Evolutionary conservation across 2,888 invertebrate genomes (phyloP).

Genomic region (Glyphotaelius pellucidus): DNA sequence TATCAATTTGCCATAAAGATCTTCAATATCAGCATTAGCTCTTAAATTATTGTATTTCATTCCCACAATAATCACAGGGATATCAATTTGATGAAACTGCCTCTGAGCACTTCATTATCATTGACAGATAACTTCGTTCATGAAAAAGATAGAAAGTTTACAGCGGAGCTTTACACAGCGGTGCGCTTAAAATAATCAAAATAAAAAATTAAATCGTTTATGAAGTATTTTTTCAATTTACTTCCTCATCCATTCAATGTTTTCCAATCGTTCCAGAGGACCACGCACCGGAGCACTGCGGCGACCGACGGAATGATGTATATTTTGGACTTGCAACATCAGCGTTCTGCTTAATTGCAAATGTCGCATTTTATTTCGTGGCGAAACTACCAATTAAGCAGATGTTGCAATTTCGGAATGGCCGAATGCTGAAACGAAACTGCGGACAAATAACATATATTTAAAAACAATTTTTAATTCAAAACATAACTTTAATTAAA

Average conservation of each 20-base stretch:
- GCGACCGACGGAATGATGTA: not conserved
- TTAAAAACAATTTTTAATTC: not conserved
- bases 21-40: too few relatives aligned
- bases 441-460: not conserved
- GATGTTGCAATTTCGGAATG: not conserved
- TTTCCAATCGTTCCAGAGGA: not conserved
- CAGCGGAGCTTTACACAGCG: too few relatives aligned
- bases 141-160: too few relatives aligned
- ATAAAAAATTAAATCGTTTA: not conserved
- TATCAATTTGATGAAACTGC: too few relatives aligned
- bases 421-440: not conserved
- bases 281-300: not conserved
- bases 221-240: not conserved
- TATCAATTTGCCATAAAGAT: too few relatives aligned
- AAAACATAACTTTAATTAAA: not conserved
- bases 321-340: conserved; percentile 18
- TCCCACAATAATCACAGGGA: too few relatives aligned
- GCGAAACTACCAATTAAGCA: conserved; percentile 34
- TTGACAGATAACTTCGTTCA: too few relatives aligned
- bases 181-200: too few relatives aligned
- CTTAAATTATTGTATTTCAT: too few relatives aligned
- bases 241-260: not conserved
- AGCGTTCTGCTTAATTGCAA: conserved; percentile 34
- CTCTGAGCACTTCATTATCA: too few relatives aligned
- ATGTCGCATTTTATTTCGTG: conserved; percentile 34